These are phyloP conservation scores for Helleia helle DNA, from an alignment of 2,888 invertebrate genomes.

Conservation along the genomic window DNA sequence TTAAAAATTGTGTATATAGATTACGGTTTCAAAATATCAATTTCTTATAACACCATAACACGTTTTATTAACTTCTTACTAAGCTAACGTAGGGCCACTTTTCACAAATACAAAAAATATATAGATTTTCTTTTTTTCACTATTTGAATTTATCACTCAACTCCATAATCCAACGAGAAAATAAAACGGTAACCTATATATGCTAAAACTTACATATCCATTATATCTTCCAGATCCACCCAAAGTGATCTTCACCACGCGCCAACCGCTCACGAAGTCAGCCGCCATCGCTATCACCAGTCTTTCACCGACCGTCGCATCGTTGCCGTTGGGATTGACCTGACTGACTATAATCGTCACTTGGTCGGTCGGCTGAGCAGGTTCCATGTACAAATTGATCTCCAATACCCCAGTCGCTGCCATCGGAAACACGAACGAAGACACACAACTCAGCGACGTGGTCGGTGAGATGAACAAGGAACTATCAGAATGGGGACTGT, in stretches of 20 bases:
- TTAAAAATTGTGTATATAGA: too few species aligned
- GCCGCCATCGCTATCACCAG: conserved; percentile 14
- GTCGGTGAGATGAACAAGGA: conserved; percentile 27
- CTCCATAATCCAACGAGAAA: too few species aligned
- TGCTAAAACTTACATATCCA: conserved; percentile 28
- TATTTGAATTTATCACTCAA: too few species aligned
- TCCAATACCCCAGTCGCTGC: conserved; percentile 31
- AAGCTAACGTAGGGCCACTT: too few species aligned
- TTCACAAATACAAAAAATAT: too few species aligned
- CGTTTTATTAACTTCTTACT: too few species aligned
- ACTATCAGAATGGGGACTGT: conserved; percentile 26
- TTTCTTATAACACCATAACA: too few species aligned
- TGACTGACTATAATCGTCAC: conserved; percentile 32
- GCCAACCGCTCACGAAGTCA: conserved; percentile 24
- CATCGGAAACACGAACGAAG: conserved; percentile 29
- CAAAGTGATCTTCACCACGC: conserved; percentile 15
- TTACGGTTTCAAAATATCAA: too few species aligned
- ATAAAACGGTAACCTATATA: too few species aligned
- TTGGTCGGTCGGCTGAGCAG: conserved; percentile 22
- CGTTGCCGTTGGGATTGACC: conserved; percentile 18
- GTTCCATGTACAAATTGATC: conserved; percentile 33
- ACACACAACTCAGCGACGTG: conserved; percentile 22
- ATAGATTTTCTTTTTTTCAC: too few species aligned
- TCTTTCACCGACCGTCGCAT: conserved; percentile 20
- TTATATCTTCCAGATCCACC: conserved; percentile 18